Evolutionary conservation across 2,113 vertebrate species (phyloP).

Genomic region (Rhinogobius similis): DNA sequence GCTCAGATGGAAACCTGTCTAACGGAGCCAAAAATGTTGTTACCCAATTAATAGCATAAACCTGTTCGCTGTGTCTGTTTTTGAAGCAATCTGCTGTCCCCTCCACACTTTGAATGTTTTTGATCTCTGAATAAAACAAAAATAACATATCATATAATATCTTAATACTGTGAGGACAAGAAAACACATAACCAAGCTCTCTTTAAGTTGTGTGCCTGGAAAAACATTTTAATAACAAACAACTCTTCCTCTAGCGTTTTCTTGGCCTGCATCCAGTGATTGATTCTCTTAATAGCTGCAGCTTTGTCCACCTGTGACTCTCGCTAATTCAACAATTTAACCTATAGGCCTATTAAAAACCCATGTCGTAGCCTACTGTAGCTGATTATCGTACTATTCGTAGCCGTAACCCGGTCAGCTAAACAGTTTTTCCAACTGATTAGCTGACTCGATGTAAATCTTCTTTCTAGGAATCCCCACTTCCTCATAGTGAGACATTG

Average conservation of each 20-base stretch:
- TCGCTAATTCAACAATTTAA: background rate
- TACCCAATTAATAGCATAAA: background rate
- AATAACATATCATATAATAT: too few relatives aligned
- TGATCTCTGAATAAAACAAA: background rate
- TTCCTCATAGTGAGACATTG: background rate
- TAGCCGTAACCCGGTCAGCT: background rate
- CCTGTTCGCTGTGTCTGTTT: background rate
- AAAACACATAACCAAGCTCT: background rate
- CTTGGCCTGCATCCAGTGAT: background rate
- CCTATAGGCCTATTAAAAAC: background rate
- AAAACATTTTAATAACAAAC: background rate
- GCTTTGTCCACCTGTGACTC: background rate
- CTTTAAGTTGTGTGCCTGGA: background rate
- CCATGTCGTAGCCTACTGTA: background rate
- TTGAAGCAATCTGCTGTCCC: background rate
- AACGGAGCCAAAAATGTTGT: background rate
- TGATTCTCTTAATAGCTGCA: background rate
- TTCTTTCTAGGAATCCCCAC: background rate
- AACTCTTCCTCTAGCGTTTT: background rate
- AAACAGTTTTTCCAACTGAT: too few relatives aligned
- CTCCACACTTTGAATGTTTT: background rate
- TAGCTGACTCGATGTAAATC: background rate
- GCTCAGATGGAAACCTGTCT: background rate
- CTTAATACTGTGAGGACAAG: too few relatives aligned
- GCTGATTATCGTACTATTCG: background rate